Conservation (phyloP, 2,888 invertebrate genomes). For the Desoria tigrina region DNA sequence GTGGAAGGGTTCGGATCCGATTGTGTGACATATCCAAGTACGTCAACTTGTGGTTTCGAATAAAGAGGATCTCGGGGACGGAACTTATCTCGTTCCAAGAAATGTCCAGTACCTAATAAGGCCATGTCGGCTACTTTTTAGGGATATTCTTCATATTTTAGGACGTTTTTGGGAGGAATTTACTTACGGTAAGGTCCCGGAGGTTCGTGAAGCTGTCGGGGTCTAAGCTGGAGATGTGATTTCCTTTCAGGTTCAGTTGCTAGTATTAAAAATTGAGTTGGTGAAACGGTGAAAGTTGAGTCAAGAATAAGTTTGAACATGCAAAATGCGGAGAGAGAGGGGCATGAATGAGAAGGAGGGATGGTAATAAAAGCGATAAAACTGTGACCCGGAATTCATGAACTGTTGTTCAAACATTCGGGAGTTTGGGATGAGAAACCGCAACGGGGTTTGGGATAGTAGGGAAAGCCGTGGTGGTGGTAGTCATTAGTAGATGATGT, state of each 20-base stretch:
- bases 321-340: too few species aligned
- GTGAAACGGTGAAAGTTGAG: too few species aligned
- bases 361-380: too few species aligned
- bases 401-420: too few species aligned
- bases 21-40: conserved; percentile 54
- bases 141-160: neutral
- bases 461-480: too few species aligned
- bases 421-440: too few species aligned
- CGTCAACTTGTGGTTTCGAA: conserved; percentile 53
- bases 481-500: too few species aligned
- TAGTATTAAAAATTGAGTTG: conserved; percentile 17
- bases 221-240: conserved; percentile 49
- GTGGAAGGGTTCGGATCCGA: conserved; percentile 54
- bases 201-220: conserved; percentile 50
- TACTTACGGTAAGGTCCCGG: conserved; percentile 52
- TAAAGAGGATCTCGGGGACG: conserved; percentile 54
- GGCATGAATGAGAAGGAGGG: too few species aligned
- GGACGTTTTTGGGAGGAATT: conserved; percentile 4
- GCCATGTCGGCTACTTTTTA: neutral
- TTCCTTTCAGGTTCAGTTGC: conserved; percentile 47
- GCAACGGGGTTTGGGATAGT: too few species aligned
- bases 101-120: conserved; percentile 53
- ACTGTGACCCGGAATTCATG: too few species aligned
- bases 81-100: conserved; percentile 54
- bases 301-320: too few species aligned